Base-by-base conservation (phyloP, 2,113 vertebrate species). In the Leiothrix lutea region DNA sequence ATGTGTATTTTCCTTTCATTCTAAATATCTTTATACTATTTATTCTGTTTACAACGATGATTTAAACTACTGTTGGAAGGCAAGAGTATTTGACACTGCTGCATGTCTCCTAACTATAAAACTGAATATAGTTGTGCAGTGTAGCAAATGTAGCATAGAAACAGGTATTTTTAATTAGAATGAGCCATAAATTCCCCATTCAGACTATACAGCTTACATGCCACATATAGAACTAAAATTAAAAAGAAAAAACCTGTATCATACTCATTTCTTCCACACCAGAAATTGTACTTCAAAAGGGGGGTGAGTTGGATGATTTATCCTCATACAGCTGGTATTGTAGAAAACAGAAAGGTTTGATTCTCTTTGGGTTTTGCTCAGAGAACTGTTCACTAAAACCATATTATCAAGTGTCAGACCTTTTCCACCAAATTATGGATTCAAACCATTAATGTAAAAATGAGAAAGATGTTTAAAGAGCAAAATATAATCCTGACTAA, bases 211-310 rank as follows among this genome's bases (percentile, higher is more conserved):
- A 86, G 28, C 8, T 86, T 84, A 81, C n/a, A 71, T 61, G 51
- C 8, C 83, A 75, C 31, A 56, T 71, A 91, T 81, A 71, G 56
- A 94, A 79, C 14, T 42, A 79, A 53, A 67, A 58, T 90, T 29
- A 33, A 44, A 82, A 80, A n/a, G 9, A 71, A 88, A 65, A 69
- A 71, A 48, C 12, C 75, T 4, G 0, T 6, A 29, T 84, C 83
- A 94, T 88, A 92, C 60, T 92, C 3, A 92, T 95, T 95, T 94
- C 73, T 94, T 91, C 78, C 83, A 95, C 57, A 81, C 4, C 69
- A 94, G 69, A 87, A 94, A 86, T 16, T 67, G 45, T 42, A 88
- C n/a, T 36, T 93, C 65, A 50, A 91, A 90, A 81, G 22, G 12
- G 25, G 36, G 51, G 66, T 84, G 69, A 93, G 35, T 6, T 79